These are phyloP conservation scores for Zootermopsis nevadensis DNA, from an alignment of 2,888 invertebrate genomes.

Conservation along the genomic window DNA sequence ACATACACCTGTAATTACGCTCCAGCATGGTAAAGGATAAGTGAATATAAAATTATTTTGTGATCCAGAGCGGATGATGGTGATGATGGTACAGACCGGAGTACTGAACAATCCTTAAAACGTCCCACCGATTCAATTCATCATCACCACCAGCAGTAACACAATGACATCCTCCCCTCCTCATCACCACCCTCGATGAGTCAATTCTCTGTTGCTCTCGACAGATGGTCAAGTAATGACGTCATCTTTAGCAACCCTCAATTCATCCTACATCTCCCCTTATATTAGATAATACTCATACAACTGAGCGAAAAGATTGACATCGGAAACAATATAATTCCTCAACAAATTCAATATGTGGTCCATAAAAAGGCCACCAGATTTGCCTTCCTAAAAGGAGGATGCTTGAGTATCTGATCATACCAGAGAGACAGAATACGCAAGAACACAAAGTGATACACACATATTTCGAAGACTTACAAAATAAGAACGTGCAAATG, in stretches of 20 bases:
- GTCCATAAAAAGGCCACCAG: slow-evolving; percentile 7
- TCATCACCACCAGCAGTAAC: slow-evolving; percentile 21
- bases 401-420: no score
- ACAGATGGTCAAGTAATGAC: slow-evolving; percentile 43
- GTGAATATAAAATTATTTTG: no score
- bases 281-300: not conserved
- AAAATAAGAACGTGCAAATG: no score
- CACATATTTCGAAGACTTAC: no score
- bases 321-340: slow-evolving; percentile 27
- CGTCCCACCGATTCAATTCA: slow-evolving; percentile 12
- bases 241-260: slow-evolving; percentile 30
- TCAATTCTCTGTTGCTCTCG: slow-evolving; percentile 34
- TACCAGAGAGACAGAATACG: no score
- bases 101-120: not conserved
- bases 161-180: slow-evolving; percentile 32
- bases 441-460: no score
- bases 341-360: slow-evolving; percentile 32
- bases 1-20: no score
- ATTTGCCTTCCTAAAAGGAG: no score
- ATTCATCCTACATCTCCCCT: slow-evolving; percentile 17
- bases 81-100: no score
- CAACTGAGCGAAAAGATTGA: not conserved
- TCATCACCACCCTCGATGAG: slow-evolving; percentile 40
- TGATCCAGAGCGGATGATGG: not conserved
- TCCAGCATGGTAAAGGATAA: no score